phyloP scores from a whole-genome alignment of 2,797 vertebrate species.

The Eurystomus glaucurus region DNA sequence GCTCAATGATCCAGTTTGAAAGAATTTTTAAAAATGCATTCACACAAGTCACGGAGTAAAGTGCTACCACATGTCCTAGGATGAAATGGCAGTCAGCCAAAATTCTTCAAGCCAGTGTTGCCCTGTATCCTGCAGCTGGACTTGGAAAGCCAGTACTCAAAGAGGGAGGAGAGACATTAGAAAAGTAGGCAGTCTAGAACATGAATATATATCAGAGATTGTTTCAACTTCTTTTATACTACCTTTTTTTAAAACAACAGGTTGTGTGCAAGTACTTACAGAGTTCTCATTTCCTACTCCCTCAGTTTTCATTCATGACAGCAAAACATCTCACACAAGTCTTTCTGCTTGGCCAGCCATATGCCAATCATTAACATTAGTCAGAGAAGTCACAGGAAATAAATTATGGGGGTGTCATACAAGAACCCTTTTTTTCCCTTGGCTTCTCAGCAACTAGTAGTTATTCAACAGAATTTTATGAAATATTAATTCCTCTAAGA shows the following conservation, averaged over 20 bases:
- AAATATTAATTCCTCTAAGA: background rate
- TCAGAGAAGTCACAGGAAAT: background rate
- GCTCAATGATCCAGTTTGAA: background rate
- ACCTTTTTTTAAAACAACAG: background rate
- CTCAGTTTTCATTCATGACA: background rate
- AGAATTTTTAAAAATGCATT: background rate
- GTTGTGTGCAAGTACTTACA: rapidly evolving
- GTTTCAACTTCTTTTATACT: background rate
- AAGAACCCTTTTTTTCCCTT: background rate
- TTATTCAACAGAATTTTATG: background rate
- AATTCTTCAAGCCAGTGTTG: background rate
- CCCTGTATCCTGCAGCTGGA: background rate
- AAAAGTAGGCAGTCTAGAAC: background rate
- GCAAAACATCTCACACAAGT: background rate
- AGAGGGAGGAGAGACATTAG: background rate
- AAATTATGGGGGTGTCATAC: background rate
- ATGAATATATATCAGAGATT: background rate
- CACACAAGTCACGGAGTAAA: background rate
- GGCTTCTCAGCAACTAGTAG: background rate
- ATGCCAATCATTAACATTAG: background rate
- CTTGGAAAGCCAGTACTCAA: background rate
- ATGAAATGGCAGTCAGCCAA: background rate
- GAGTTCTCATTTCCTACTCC: background rate
- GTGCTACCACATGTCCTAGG: background rate
- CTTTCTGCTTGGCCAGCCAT: background rate